Evolutionary conservation across 2,113 vertebrate genomes (phyloP).

Genomic region (Leptobrachium leishanense): DNA sequence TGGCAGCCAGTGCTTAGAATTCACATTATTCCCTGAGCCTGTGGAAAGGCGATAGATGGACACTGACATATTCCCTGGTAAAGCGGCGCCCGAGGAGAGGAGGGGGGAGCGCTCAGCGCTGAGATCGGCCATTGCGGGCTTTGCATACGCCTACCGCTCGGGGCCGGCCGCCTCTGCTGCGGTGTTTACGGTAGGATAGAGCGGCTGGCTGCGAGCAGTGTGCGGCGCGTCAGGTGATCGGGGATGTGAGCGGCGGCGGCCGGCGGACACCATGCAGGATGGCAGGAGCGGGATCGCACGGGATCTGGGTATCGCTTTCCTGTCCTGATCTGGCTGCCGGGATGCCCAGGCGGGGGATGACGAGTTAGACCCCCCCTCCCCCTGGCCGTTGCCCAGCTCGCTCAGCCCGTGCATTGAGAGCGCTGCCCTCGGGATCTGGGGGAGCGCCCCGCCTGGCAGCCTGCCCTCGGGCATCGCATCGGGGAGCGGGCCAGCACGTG

Average conservation of each 20-base stretch:
- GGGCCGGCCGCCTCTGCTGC: neutral
- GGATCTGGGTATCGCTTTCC: constrained; percentile 65
- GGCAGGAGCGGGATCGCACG: constrained; percentile 79
- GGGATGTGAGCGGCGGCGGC: constrained; percentile 59
- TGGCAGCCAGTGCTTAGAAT: no score
- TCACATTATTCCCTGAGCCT: no score
- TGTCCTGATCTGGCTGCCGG: constrained; percentile 57
- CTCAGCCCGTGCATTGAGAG: no score
- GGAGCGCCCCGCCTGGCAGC: neutral
- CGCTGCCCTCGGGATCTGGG: neutral
- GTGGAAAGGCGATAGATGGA: neutral
- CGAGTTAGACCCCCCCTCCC: constrained; percentile 56
- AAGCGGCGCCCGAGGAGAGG: constrained; percentile 1
- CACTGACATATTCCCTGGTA: neutral
- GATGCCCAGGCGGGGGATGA: constrained; percentile 61
- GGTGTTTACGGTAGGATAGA: constrained; percentile 44
- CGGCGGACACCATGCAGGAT: constrained; percentile 76
- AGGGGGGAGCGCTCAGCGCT: neutral
- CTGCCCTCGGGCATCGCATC: no score
- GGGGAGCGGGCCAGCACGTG: constrained; percentile 30
- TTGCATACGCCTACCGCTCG: neutral
- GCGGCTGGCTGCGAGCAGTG: constrained; percentile 59
- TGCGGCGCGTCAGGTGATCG: constrained; percentile 52
- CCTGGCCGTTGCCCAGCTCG: neutral
- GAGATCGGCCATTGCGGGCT: neutral